A percentile compares a stretch with the other conserved stretches of the same genome.
Evolutionary conservation across 2,888 invertebrate species (phyloP).

Genomic region (Pomacea canaliculata): DNA sequence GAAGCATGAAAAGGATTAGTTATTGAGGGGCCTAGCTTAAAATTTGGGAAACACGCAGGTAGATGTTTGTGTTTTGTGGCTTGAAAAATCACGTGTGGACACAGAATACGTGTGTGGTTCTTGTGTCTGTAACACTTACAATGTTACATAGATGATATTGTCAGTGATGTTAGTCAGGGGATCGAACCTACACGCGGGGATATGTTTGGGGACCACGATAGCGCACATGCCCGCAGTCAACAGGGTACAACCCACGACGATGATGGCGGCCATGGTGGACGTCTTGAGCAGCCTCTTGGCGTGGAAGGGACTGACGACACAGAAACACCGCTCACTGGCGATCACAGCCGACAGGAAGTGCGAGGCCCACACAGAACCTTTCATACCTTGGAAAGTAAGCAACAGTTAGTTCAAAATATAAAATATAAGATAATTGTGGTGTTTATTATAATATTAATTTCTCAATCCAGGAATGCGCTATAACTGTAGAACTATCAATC

Average conservation of each 20-base stretch:
- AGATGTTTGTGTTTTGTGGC: too few relatives aligned
- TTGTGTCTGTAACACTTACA: not conserved
- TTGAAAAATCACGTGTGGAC: too few relatives aligned
- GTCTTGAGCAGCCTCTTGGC: constrained; percentile 19
- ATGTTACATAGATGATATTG: constrained; percentile 19
- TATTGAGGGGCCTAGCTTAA: too few relatives aligned
- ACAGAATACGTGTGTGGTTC: too few relatives aligned
- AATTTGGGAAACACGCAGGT: too few relatives aligned
- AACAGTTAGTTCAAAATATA: too few relatives aligned
- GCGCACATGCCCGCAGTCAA: constrained; percentile 12
- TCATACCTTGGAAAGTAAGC: not conserved
- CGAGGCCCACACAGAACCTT: constrained; percentile 15
- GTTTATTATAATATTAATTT: too few relatives aligned
- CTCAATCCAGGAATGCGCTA: too few relatives aligned
- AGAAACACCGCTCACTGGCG: constrained; percentile 23
- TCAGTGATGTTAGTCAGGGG: constrained; percentile 14
- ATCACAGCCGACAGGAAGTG: constrained; percentile 25
- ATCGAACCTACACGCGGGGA: constrained; percentile 16
- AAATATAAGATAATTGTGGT: too few relatives aligned
- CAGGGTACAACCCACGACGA: constrained; percentile 2
- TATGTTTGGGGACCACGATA: constrained; percentile 22
- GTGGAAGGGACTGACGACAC: constrained; percentile 20
- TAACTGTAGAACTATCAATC: too few relatives aligned
- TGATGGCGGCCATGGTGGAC: constrained; percentile 22
- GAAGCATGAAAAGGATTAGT: too few relatives aligned